Evolutionary conservation across 2,113 vertebrate species (phyloP).

Genomic region (Trogon melanurus): DNA sequence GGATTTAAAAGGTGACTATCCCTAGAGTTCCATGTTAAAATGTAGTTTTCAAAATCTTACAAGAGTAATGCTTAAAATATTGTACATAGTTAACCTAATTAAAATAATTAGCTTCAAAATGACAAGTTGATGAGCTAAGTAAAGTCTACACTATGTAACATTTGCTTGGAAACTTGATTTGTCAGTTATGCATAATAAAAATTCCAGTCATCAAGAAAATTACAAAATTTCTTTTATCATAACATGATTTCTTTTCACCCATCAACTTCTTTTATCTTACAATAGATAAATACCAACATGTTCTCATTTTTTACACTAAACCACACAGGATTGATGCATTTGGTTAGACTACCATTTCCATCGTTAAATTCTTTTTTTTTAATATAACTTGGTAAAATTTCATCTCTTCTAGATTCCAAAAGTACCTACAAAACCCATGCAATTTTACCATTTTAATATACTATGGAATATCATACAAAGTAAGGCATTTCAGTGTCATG

Average conservation of each 20-base stretch:
- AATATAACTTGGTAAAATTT: slow-evolving; percentile 89
- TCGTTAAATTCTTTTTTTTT: slow-evolving; percentile 86
- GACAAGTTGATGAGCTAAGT: slow-evolving; percentile 91
- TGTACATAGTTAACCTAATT: slow-evolving; percentile 95
- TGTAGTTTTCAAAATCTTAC: slow-evolving; percentile 90
- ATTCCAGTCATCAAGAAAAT: slow-evolving; percentile 91
- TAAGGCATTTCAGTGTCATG: slow-evolving; percentile 99
- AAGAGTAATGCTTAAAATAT: slow-evolving; percentile 94
- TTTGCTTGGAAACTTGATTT: slow-evolving; percentile 93
- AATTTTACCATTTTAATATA: slow-evolving; percentile 94
- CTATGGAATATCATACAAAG: slow-evolving; percentile 99
- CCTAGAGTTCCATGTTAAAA: slow-evolving; percentile 97
- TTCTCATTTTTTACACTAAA: slow-evolving; percentile 89
- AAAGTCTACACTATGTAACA: slow-evolving; percentile 95
- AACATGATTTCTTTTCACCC: slow-evolving; percentile 94
- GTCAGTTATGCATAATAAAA: slow-evolving; percentile 94
- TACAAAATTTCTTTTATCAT: slow-evolving; percentile 90
- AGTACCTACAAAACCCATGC: slow-evolving; percentile 93
- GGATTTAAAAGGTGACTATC: slow-evolving; percentile 86
- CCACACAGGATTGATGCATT: slow-evolving; percentile 89
- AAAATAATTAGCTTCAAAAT: slow-evolving; percentile 92
- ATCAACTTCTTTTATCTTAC: slow-evolving; percentile 85
- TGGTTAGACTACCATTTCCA: slow-evolving; percentile 88
- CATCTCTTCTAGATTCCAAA: slow-evolving; percentile 89
- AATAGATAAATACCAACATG: slow-evolving; percentile 89